Base-by-base conservation (phyloP, 2,113 vertebrate genomes). In the Leucopsar rothschildi region DNA sequence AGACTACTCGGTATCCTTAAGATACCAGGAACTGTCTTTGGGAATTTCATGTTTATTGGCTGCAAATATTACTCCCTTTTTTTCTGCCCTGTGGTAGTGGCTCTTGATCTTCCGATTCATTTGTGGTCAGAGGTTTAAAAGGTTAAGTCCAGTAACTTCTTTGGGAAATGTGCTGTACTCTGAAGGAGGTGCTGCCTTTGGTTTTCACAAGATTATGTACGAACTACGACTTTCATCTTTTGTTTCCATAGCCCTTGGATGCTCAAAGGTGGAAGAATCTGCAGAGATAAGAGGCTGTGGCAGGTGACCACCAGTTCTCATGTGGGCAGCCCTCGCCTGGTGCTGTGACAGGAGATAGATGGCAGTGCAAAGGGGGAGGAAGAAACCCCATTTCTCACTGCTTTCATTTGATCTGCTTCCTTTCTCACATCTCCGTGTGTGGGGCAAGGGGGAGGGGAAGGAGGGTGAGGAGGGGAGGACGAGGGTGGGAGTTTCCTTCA, bases 341-440 rank as follows among this genome's bases (percentile, higher is more conserved):
- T 18, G 56, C 68, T 53, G 76, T 4, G 22, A 2, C 1, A 11
- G 55, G 83, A 84, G 55, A 71, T 61, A 42, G 82, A n/a, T 53
- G 83, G 52, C 72, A 82, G 60, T 35, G 63, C 66, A 57, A 78
- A 95, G 73, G 0, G 33, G 85, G 77, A 47, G 22, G 61, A 22
- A 81, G 88, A 89, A 85, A 42, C 63, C 39, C 37, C 29, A 86
- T 84, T 95, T 76, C 91, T 94, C 84, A 15, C 44, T 61, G 81
- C 89, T 95, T 91, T 59, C 69, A 70, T 87, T 77, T 85, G 73
- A 72, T 77, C 88, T 47, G 55, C 69, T 91, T 61, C 79, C 92
- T 92, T 95, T 96, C 95, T 97, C 95, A 94, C 94, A 93, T 95
- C 93, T 96, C 86, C 2, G 63, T 95, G 96, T 96, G 96, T 95